Evolutionary conservation across 2,797 vertebrate genomes (phyloP).

Genomic region (Eulemur coronatus): DNA sequence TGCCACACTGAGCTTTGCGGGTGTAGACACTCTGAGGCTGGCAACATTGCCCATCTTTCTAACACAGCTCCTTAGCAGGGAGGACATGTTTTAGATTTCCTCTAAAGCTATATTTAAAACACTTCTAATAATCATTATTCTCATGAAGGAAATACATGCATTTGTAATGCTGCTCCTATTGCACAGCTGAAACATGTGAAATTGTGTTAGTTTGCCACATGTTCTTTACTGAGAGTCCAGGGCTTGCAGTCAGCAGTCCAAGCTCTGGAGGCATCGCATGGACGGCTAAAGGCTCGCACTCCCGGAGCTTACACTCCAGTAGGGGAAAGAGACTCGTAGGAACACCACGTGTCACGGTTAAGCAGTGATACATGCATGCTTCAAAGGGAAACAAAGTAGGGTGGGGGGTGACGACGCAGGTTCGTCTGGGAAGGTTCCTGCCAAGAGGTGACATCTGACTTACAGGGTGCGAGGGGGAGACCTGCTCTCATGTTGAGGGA

Average conservation of each 20-base stretch:
- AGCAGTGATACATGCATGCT: not conserved
- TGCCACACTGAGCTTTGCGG: fast-evolving
- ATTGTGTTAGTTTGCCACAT: not conserved
- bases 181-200: not conserved
- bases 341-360: not conserved
- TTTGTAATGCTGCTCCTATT: not conserved
- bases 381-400: not conserved
- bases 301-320: fast-evolving
- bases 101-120: not conserved
- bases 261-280: not conserved
- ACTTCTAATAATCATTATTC: no score
- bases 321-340: not conserved
- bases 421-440: not conserved
- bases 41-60: fast-evolving
- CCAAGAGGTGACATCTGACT: not conserved
- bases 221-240: not conserved
- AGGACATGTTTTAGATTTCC: not conserved
- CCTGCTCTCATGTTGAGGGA: not conserved
- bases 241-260: not conserved
- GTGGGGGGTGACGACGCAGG: not conserved
- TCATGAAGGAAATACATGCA: not conserved
- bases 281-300: fast-evolving
- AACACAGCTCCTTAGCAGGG: not conserved
- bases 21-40: fast-evolving
- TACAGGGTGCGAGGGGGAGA: not conserved